Conservation (phyloP, 2,113 vertebrate species). For the Etia nguti region DNA sequence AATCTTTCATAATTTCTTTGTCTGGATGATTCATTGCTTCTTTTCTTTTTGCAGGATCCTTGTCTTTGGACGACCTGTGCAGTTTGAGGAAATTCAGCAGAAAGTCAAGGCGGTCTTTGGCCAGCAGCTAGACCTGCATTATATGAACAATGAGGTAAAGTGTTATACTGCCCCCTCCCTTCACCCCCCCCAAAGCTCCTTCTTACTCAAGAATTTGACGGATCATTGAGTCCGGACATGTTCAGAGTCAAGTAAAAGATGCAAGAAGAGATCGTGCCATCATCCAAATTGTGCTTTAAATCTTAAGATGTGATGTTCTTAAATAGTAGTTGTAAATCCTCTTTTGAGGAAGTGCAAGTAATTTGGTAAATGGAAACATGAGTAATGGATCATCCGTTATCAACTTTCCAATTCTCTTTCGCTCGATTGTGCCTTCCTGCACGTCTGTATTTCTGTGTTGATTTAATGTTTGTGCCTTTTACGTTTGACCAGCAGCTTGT, state of each 20-base stretch:
- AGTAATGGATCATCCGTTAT: neutral
- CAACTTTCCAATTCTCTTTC: neutral
- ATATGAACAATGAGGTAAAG: conserved; percentile 93
- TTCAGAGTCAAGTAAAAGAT: neutral
- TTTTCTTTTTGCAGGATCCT: conserved; percentile 73
- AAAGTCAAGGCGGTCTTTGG: conserved; percentile 90
- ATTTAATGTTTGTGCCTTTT: neutral
- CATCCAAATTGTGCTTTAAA: neutral
- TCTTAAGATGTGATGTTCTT: neutral
- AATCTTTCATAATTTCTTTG: neutral
- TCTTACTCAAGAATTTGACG: neutral
- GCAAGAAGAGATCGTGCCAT: neutral
- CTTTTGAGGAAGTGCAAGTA: neutral
- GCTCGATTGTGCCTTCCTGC: neutral
- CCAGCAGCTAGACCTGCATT: conserved; percentile 88
- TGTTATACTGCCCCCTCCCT: neutral
- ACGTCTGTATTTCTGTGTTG: neutral
- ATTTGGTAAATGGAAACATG: neutral
- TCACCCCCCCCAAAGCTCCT: neutral
- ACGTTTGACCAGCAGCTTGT: neutral
- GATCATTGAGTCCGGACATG: neutral
- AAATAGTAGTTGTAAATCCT: neutral
- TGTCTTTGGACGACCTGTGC: conserved; percentile 86
- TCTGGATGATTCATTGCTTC: neutral
- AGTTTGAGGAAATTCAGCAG: conserved; percentile 88